Base-by-base conservation (phyloP, 2,797 vertebrate genomes). In the Cuniculus paca region DNA sequence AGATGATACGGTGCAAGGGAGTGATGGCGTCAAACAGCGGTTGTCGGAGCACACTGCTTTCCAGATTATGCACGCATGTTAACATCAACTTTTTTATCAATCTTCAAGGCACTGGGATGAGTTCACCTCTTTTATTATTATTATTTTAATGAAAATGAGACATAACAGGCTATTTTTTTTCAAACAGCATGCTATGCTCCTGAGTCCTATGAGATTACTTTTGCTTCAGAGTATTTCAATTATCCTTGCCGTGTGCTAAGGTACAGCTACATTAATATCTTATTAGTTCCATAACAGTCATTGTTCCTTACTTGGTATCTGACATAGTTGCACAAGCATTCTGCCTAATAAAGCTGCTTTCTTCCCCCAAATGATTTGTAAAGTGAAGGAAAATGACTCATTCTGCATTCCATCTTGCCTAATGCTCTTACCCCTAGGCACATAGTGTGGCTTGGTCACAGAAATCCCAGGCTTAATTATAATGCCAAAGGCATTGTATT, bases 171-270 rank as follows among this genome's bases (percentile, higher is more conserved):
- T 28, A 31, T 52, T 68, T 60, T 96, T 74, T 96, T 94, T 77
- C 95, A 97, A 97, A 45, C 84, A 63, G 63, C 98, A 39, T 88
- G 96, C 28, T 88, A n/a, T 39, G 89, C 92, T 95, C 36, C 88
- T 61, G 61, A 95, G 87, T 95, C 83, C 77, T 90, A 56, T 16
- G 77, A 97, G 96, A 97, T 9, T 97, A 52, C 90, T 95, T 98
- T 97, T 97, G 89, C 91, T 97, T 98, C 91, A 82, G 97, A 97
- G 83, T 94, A 92, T 98, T 98, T 98, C 94, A 98, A 52, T 98
- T 97, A 98, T 94, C 90, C 87, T 97, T 94, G 94, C 88, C 91
- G 92, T 90, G 90, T 95, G 95, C 90, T 94, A 88, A 96, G 94
- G 90, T 97, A 87, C 81, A 96, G 74, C 85, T 95, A 95, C 75